Percentiles rank a stretch among this genome's conserved stretches.
Evolutionary conservation across 2,113 vertebrate genomes (phyloP).

Genomic region (Sciurus niger): DNA sequence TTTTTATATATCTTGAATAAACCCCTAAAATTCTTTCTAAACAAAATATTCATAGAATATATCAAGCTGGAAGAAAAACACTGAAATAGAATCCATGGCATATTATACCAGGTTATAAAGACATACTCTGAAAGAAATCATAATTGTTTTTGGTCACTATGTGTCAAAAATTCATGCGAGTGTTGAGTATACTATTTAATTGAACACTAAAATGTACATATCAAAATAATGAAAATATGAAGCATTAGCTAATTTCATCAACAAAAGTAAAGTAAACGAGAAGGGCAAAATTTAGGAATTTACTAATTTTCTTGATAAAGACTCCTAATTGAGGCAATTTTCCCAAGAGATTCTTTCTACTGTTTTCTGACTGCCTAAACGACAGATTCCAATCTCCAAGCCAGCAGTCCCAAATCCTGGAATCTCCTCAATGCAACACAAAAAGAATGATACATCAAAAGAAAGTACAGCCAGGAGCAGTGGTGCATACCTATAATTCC

Average conservation of each 20-base stretch:
- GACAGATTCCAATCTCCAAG: background rate
- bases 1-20: conserved; percentile 5
- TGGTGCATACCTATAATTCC: too few species aligned
- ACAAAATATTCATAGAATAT: conserved; percentile 34
- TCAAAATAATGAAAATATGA: conserved; percentile 50
- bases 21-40: conserved; percentile 38
- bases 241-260: conserved; percentile 15
- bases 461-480: too few species aligned
- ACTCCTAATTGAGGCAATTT: conserved; percentile 26
- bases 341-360: background rate
- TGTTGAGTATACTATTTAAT: conserved; percentile 42
- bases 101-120: conserved; percentile 11
- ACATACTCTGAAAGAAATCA: conserved; percentile 31
- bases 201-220: conserved; percentile 51
- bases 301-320: conserved; percentile 1
- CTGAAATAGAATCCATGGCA: conserved; percentile 35
- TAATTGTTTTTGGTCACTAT: conserved; percentile 1
- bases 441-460: background rate
- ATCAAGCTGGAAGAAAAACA: conserved; percentile 38
- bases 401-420: conserved; percentile 33
- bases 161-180: background rate
- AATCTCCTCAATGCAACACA: conserved; percentile 19
- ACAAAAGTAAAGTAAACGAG: conserved; percentile 50
- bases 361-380: conserved; percentile 35
- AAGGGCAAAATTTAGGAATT: conserved; percentile 50